Conservation (phyloP, 2,113 vertebrate genomes). For the Lonchura striata region DNA sequence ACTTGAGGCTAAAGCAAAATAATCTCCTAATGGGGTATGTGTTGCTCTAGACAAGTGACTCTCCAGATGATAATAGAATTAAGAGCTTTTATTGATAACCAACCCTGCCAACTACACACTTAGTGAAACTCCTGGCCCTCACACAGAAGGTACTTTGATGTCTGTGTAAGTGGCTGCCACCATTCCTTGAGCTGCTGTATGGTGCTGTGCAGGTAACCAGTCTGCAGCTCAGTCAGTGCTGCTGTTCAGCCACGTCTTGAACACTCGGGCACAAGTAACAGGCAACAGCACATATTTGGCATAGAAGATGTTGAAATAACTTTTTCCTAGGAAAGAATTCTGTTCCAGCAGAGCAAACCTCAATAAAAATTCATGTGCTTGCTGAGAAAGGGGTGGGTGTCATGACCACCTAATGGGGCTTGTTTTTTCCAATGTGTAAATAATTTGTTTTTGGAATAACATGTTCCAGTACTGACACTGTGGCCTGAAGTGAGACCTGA, state of each 20-base stretch:
- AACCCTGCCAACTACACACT: not conserved
- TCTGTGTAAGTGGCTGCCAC: not conserved
- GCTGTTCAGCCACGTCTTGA: not conserved
- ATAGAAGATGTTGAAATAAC: not conserved
- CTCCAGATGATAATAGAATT: not conserved
- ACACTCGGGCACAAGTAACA: not conserved
- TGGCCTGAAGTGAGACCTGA: not conserved
- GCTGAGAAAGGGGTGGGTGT: not conserved
- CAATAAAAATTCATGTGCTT: not conserved
- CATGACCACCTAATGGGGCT: not conserved
- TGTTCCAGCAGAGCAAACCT: not conserved
- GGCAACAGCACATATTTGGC: not conserved
- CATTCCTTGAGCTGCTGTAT: not conserved
- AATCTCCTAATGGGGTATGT: not conserved
- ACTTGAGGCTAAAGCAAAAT: not conserved
- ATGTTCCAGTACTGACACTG: not conserved
- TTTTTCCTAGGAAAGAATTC: not conserved
- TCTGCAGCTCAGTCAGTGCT: not conserved
- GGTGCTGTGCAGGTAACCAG: not conserved
- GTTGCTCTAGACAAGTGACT: not conserved
- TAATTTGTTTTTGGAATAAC: not conserved
- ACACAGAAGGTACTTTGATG: not conserved
- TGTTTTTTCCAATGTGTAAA: not conserved
- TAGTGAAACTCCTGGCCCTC: not conserved
- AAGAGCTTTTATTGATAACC: not conserved